phyloP scores from a whole-genome alignment of 2,113 vertebrate species.

The Microcebus griseorufus region DNA sequence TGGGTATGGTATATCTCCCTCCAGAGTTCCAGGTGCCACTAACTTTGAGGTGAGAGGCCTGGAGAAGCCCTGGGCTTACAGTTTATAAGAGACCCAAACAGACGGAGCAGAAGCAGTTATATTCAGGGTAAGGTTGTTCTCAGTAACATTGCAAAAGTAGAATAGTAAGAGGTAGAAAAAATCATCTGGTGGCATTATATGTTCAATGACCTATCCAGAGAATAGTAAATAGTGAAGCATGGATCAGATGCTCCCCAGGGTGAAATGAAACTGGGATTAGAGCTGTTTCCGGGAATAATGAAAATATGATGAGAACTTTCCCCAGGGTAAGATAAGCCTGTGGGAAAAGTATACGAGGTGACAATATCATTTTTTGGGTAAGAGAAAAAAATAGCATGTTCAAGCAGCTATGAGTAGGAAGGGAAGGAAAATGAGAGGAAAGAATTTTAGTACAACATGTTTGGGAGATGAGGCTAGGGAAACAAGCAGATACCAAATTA shows the following conservation, averaged over 20 bases:
- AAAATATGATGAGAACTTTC: constrained; percentile 22
- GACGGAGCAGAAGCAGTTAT: not conserved
- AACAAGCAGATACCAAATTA: not conserved
- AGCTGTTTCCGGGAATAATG: not conserved
- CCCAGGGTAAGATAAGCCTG: not conserved
- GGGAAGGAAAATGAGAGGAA: not conserved
- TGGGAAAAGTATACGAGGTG: not conserved
- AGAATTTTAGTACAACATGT: not conserved
- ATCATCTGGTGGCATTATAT: not conserved
- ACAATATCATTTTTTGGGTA: not conserved
- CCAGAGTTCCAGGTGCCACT: not conserved
- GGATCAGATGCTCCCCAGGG: not conserved
- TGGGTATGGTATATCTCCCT: not conserved
- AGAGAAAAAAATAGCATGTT: not conserved
- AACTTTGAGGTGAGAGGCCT: not conserved
- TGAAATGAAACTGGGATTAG: not conserved
- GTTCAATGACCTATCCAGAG: not conserved
- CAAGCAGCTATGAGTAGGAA: not conserved
- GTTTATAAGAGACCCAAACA: not conserved
- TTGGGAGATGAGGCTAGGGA: constrained; percentile 2
- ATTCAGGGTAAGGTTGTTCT: not conserved
- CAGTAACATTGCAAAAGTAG: not conserved
- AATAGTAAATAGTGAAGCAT: not conserved
- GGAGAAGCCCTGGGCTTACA: not conserved
- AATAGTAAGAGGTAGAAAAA: not conserved